Evolutionary conservation across 1,140 invertebrate species (phyloP), one percentile per base, ranked within the genome.

Genomic region (Drosophila sp.): DNA sequence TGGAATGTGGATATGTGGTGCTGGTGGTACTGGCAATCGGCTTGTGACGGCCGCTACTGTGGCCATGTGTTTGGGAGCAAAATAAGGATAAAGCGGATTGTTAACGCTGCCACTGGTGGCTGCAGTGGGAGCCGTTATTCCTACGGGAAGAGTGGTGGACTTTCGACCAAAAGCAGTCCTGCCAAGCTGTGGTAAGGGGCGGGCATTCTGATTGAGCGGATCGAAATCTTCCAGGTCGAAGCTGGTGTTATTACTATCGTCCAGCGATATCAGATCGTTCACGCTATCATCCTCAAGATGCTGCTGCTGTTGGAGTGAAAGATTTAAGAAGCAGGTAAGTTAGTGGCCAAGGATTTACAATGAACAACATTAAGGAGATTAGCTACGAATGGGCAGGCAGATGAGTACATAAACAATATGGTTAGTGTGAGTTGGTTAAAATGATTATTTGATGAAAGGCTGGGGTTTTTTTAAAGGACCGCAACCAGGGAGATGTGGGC

Each of bases 31-130:
- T 10, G 44, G 44, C 17, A 58, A 23, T n/a, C 83, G 75, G 29
- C 58, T 79, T 1, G 83, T 80, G 35, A 86, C 72, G 2, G 80
- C 79, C n/a, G 84, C 80, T 17, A 85, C 81, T 0, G 84, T 90
- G 41, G 84, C 83, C 80, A 80, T 89, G 67, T 92, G 91, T 64
- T 92, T 80, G 8, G 94, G 93, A 32, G 93, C 91, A 74, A 94
- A 94, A 70, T 94, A 94, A 0, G 94, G 93, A 76, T 95, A 95
- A 2, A 95, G 78, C 0, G 94, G 94, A 79, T 95, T 95, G 65
- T 92, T 93, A n/a, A 94, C 65, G 47, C 75, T 90, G 11, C 66
- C 70, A 23, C 70, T 44, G 4, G 29, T 58, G 25, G 38, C 32
- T 6, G 68, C 66, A 17, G 66, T 60, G 7, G 54, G 35, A 6